Conservation (phyloP, 1,140 invertebrate genomes). For the Pollicipes pollicipes region DNA sequence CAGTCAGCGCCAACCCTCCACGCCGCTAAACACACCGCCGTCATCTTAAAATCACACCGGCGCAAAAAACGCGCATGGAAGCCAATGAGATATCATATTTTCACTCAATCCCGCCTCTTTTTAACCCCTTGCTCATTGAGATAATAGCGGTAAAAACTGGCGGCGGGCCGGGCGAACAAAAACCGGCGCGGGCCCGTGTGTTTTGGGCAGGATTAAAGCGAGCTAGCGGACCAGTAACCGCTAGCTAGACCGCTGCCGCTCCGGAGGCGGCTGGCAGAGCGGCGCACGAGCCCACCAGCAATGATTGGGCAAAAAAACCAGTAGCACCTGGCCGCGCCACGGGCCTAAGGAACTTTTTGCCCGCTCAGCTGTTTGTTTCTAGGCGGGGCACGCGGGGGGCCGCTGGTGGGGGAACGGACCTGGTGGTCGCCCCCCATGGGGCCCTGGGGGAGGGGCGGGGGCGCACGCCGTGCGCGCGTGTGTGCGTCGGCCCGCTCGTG, state of each 20-base stretch:
- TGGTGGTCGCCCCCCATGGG: too few species aligned
- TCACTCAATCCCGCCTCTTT: slow-evolving; percentile 1
- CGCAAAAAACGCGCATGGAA: not conserved
- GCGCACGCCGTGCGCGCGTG: not conserved
- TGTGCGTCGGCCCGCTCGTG: too few species aligned
- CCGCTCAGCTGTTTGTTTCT: not conserved
- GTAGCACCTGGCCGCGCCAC: not conserved
- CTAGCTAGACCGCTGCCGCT: too few species aligned
- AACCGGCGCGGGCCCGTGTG: not conserved
- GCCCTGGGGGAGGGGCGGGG: too few species aligned
- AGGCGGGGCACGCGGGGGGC: too few species aligned
- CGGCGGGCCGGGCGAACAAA: not conserved
- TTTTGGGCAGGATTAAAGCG: not conserved
- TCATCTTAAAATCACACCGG: not conserved
- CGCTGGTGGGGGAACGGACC: not conserved
- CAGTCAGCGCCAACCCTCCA: not conserved
- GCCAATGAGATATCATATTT: slow-evolving; percentile 2
- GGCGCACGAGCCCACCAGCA: not conserved
- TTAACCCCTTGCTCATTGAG: not conserved
- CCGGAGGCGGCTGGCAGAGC: not conserved
- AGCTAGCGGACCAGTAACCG: not conserved
- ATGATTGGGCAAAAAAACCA: not conserved
- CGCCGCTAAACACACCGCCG: not conserved
- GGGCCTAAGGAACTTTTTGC: not conserved
- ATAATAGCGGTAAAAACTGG: not conserved